These are phyloP conservation scores for Ailuropoda melanoleuca DNA, from an alignment of 2,113 vertebrate species.

Conservation along the genomic window DNA sequence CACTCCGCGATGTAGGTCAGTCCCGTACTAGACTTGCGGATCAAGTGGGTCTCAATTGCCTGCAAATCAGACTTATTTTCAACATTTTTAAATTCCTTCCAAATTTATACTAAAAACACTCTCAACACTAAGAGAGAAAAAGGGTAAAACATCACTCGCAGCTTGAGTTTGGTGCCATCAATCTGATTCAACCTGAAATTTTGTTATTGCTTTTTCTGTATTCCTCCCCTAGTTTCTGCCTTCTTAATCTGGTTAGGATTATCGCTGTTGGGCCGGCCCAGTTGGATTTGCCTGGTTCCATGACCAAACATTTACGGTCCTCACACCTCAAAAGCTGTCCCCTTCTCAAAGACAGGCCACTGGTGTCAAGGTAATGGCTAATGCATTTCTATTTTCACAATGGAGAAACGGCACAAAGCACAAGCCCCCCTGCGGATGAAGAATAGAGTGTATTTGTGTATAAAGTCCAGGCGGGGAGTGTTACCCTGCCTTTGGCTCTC, in stretches of 20 bases:
- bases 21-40: constrained; percentile 93
- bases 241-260: not conserved
- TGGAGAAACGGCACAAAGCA: not conserved
- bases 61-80: constrained; percentile 69
- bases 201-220: not conserved
- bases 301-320: not conserved
- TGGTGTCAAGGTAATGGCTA: not conserved
- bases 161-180: not conserved
- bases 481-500: not conserved
- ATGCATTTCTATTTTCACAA: not conserved
- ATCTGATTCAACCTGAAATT: not conserved
- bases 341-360: not conserved
- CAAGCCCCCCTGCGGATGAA: not conserved
- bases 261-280: not conserved
- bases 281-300: not conserved
- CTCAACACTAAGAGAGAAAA: not conserved
- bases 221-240: not conserved
- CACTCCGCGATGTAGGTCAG: constrained; percentile 98
- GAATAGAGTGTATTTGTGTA: not conserved
- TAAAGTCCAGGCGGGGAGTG: not conserved
- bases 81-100: not conserved
- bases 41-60: constrained; percentile 96
- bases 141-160: not conserved
- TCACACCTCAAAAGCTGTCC: not conserved
- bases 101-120: not conserved